Evolutionary conservation across 2,113 vertebrate species (phyloP).

Genomic region (Laticauda colubrina): DNA sequence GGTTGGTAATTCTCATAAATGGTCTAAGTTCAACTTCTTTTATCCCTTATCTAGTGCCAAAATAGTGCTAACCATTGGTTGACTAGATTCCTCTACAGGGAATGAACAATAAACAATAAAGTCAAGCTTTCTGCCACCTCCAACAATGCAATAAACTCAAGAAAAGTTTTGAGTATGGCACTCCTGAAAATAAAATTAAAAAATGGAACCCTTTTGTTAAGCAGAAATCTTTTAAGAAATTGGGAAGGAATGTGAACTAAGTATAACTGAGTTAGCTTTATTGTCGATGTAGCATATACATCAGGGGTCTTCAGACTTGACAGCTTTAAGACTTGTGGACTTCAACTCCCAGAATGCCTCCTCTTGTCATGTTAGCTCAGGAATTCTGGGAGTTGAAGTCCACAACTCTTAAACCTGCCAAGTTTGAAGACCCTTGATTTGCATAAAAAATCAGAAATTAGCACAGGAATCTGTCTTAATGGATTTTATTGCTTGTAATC

Average conservation of each 20-base stretch:
- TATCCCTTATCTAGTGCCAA: neutral
- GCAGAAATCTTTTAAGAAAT: neutral
- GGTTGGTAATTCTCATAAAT: neutral
- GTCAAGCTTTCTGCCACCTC: neutral
- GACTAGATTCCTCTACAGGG: neutral
- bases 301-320: too few relatives aligned
- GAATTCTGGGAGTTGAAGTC: too few relatives aligned
- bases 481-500: neutral
- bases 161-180: neutral
- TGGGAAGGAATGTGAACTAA: neutral
- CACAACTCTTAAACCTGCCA: too few relatives aligned
- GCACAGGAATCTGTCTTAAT: neutral
- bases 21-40: neutral
- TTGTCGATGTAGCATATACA: neutral
- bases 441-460: too few relatives aligned
- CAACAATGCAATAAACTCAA: neutral
- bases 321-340: too few relatives aligned
- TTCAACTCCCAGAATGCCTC: too few relatives aligned
- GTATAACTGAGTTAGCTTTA: neutral
- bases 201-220: neutral
- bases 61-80: neutral
- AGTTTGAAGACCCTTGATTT: too few relatives aligned
- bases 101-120: neutral
- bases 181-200: neutral
- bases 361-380: too few relatives aligned